Conservation (phyloP, 2,888 invertebrate species). For the Psylliodes chrysocephalus region DNA sequence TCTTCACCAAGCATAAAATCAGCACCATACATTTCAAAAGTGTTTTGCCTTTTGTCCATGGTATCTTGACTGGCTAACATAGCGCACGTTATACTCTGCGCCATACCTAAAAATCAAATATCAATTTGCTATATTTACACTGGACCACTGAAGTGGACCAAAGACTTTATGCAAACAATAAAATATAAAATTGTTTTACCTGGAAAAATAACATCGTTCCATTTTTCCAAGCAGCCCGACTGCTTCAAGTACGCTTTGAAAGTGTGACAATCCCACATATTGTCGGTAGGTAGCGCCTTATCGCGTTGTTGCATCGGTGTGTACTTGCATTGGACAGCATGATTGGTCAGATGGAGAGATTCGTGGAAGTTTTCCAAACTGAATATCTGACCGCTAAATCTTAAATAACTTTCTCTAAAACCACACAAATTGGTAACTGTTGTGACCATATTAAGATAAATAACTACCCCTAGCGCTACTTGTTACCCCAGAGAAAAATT, state of each 20-base stretch:
- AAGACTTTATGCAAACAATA: too few relatives aligned
- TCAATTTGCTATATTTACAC: too few relatives aligned
- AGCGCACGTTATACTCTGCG: constrained; percentile 73
- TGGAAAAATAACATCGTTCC: constrained; percentile 89
- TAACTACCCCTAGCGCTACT: too few relatives aligned
- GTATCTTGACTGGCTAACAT: constrained; percentile 88
- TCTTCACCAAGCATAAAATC: constrained; percentile 94
- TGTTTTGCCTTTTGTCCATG: constrained; percentile 83
- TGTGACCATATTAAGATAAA: too few relatives aligned
- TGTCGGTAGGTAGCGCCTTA: constrained; percentile 84
- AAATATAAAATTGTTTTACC: too few relatives aligned
- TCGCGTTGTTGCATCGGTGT: constrained; percentile 75
- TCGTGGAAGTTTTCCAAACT: constrained; percentile 89
- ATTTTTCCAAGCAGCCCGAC: constrained; percentile 80
- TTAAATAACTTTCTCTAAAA: constrained; percentile 85
- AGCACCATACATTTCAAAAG: constrained; percentile 94
- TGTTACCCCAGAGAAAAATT: too few relatives aligned
- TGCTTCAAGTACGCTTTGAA: constrained; percentile 75
- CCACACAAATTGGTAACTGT: too few relatives aligned
- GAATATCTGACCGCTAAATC: constrained; percentile 92
- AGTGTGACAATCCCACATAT: constrained; percentile 94
- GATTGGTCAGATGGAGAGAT: constrained; percentile 92
- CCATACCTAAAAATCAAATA: constrained; percentile 54
- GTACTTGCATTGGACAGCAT: constrained; percentile 92
- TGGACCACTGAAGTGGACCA: too few relatives aligned